Base-by-base conservation (phyloP, 2,113 vertebrate species). In the Bungarus multicinctus region DNA sequence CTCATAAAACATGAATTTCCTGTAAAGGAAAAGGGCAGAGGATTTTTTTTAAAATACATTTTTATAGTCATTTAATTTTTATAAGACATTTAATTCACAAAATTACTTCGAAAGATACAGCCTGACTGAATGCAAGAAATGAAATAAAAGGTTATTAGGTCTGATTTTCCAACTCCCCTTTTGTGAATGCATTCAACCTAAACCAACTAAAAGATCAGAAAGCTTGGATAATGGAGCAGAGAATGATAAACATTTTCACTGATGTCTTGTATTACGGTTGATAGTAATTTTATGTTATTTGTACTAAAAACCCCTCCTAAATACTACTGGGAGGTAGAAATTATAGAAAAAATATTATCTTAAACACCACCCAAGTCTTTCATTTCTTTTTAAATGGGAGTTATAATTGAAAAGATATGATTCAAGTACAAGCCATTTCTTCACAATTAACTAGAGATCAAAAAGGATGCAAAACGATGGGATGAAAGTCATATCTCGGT, bases 371-470 rank as follows among this genome's bases (percentile, higher is more conserved):
- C 47, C 45, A 27, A 58, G 43, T 52, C 27, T 2, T 87, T 87
- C 85, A 88, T 93, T 69, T 89, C 86, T 95, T 96, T 87, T 92
- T 55, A 94, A 94, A 94, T 94, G 47, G 55, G 43, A 95, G 85
- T 87, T 93, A 87, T 54, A 85, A 55, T 39, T 88, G 55, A 93
- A 91, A 93, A 53, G 39, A 45, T 14, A 87, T 93, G 39, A 81
- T 91, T 90, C 85, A 95, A 93, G 52, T n/a, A 88, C 89, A 95
- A 92, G 94, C 58, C 95, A 94, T 93, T 94, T 94, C 93, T 96
- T 91, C 94, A 85, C 94, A 95, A 60, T 85, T 14, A 92, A 95
- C 60, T 88, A 91, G 11, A 5, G 93, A 94, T 52, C 92, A 89
- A 89, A 85, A 87, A 53, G 90, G 64, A 91, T 86, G 9, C 88